A percentile compares a stretch with the other conserved stretches of the same genome.
Evolutionary conservation across 2,797 vertebrate genomes (phyloP).

Genomic region (Onychomys torridus): DNA sequence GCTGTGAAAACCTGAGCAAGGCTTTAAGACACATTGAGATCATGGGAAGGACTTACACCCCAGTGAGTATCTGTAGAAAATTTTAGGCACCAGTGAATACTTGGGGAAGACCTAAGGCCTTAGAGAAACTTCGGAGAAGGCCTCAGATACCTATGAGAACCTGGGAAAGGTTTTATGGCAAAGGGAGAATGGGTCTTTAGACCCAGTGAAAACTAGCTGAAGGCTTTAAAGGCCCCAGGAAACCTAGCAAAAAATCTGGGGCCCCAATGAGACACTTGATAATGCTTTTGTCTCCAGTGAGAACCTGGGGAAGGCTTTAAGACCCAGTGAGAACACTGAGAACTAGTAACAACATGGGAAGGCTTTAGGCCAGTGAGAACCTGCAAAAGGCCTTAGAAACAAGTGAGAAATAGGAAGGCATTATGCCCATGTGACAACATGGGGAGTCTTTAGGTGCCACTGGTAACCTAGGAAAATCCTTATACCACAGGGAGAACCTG

Average conservation of each 20-base stretch:
- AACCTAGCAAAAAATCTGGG: not conserved
- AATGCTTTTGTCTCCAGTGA: no score
- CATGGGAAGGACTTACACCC: not conserved
- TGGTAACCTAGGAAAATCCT: no score
- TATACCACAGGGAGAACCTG: not conserved
- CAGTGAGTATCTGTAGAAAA: not conserved
- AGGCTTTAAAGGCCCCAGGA: not conserved
- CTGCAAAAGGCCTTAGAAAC: no score
- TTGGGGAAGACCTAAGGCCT: not conserved
- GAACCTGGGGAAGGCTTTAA: no score
- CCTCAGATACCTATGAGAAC: not conserved
- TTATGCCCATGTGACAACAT: no score
- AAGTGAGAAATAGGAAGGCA: no score
- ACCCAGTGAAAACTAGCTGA: not conserved
- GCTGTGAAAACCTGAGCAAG: not conserved
- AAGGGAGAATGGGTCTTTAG: not conserved
- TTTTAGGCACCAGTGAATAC: not conserved
- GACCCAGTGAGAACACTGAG: no score
- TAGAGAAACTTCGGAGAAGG: not conserved
- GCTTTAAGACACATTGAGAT: not conserved
- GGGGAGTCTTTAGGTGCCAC: not conserved
- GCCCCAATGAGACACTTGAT: not conserved
- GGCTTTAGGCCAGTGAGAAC: no score
- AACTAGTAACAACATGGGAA: no score
- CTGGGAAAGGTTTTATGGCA: not conserved